Conservation (phyloP, 1,140 invertebrate species). For the Lordiphosa mommai region DNA sequence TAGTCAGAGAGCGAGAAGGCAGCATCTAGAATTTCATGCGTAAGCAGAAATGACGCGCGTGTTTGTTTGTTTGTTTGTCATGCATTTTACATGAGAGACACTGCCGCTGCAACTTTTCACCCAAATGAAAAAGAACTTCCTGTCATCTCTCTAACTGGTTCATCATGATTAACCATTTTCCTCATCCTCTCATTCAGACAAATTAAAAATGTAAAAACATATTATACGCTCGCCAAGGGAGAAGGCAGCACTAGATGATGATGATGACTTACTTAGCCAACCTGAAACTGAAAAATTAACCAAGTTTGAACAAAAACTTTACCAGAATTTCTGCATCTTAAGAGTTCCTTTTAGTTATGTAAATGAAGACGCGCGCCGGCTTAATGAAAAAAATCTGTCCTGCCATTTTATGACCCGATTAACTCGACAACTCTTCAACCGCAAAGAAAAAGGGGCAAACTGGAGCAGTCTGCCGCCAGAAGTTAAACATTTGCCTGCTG, state of each 20-base stretch:
- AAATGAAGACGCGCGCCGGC: neutral
- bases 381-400: slow-evolving; percentile 31
- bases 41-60: slow-evolving; percentile 60
- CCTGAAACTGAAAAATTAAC: no score
- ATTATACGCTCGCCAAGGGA: slow-evolving; percentile 3
- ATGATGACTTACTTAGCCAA: slow-evolving; percentile 6
- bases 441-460: slow-evolving; percentile 9
- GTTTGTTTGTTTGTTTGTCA: slow-evolving; percentile 62
- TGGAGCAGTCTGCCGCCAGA: slow-evolving; percentile 31
- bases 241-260: neutral
- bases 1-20: slow-evolving; percentile 26
- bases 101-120: slow-evolving; percentile 14
- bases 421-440: slow-evolving; percentile 5
- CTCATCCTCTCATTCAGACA: neutral
- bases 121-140: slow-evolving; percentile 6
- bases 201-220: slow-evolving; percentile 10
- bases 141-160: slow-evolving; percentile 62
- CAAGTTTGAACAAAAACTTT: no score
- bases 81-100: slow-evolving; percentile 55
- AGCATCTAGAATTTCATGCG: slow-evolving; percentile 30
- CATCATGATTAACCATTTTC: slow-evolving; percentile 69
- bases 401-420: slow-evolving; percentile 65
- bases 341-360: no score
- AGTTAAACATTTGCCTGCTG: slow-evolving; percentile 34
- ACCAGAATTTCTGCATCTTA: neutral